phyloP scores from a whole-genome alignment of 2,113 vertebrate species.

The Shinisaurus crocodilurus region DNA sequence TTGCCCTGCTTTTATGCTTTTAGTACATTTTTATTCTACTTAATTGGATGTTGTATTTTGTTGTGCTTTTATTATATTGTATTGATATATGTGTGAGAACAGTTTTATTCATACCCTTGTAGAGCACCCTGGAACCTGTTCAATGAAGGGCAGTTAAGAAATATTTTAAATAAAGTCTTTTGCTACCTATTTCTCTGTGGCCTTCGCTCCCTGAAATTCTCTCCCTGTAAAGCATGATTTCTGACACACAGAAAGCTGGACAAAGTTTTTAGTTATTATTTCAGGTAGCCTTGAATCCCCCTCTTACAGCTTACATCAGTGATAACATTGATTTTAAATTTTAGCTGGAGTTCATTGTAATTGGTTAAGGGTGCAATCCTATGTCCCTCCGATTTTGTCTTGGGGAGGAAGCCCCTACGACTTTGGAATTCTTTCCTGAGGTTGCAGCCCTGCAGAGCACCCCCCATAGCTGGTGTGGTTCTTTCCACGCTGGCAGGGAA shows the following conservation, averaged over 20 bases:
- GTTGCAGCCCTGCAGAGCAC: too few relatives aligned
- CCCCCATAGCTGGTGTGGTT: too few relatives aligned
- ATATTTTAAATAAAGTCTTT: neutral
- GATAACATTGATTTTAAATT: neutral
- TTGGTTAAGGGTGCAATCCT: too few relatives aligned
- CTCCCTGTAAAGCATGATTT: neutral
- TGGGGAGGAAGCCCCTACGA: too few relatives aligned
- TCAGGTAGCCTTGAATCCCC: neutral
- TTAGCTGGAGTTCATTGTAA: neutral
- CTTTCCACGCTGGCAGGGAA: too few relatives aligned
- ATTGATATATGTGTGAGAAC: neutral
- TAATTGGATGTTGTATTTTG: slow-evolving; percentile 2
- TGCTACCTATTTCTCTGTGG: neutral
- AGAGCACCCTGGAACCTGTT: neutral
- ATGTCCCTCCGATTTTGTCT: too few relatives aligned
- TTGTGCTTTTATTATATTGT: neutral
- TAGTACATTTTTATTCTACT: neutral
- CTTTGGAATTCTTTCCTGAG: too few relatives aligned
- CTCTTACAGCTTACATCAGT: neutral
- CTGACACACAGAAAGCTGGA: neutral
- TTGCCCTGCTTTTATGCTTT: neutral
- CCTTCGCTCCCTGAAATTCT: neutral
- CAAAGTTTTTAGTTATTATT: neutral
- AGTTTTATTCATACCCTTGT: neutral
- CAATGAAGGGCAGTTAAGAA: neutral